phyloP scores from a whole-genome alignment of 2,113 vertebrate species.

The Paramormyrops kingsleyae region DNA sequence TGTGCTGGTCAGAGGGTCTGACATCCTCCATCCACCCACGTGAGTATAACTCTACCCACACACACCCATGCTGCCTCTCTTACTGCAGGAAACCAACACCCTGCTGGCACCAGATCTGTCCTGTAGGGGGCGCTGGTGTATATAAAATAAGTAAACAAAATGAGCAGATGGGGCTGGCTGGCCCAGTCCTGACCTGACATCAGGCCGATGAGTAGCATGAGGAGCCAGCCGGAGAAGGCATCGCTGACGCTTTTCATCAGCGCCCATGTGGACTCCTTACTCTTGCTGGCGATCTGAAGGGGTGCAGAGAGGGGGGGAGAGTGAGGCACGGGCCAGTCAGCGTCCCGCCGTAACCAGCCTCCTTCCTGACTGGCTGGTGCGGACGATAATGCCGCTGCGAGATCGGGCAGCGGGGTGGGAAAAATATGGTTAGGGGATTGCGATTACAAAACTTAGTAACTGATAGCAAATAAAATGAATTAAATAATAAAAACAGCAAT shows the following conservation, averaged over 20 bases:
- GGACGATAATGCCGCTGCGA: too few species aligned
- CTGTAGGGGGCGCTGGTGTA: neutral
- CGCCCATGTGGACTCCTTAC: slow-evolving; percentile 76
- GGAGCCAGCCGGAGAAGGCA: slow-evolving; percentile 77
- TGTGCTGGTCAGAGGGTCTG: neutral
- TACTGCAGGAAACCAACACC: neutral
- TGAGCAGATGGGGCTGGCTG: neutral
- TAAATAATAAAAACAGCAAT: neutral
- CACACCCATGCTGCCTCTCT: neutral
- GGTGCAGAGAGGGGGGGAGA: neutral
- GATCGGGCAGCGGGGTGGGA: neutral
- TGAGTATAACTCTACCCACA: neutral
- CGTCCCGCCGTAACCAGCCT: too few species aligned
- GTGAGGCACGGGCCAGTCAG: neutral
- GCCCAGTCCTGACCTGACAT: slow-evolving; percentile 61
- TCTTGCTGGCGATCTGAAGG: slow-evolving; percentile 69
- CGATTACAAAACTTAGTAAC: neutral
- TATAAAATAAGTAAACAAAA: neutral
- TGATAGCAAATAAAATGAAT: too few species aligned
- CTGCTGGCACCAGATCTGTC: neutral
- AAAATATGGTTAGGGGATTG: too few species aligned
- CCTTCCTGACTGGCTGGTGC: too few species aligned
- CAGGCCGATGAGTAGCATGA: slow-evolving; percentile 77
- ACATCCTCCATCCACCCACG: neutral
- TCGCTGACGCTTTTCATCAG: slow-evolving; percentile 74